Evolutionary conservation across 2,113 vertebrate species (phyloP).

Genomic region (Periophthalmus modestus): DNA sequence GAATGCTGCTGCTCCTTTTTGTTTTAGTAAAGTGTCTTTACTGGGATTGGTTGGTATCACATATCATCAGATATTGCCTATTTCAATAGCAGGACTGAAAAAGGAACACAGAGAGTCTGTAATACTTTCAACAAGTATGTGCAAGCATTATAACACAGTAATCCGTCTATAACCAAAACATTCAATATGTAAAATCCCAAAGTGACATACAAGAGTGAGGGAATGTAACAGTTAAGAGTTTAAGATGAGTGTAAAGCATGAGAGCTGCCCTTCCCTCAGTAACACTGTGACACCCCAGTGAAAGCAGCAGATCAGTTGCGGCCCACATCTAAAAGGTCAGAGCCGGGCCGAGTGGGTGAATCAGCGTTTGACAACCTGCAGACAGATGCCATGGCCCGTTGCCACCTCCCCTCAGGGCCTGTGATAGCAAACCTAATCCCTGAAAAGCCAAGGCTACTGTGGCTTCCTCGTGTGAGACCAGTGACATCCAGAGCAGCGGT

Average conservation of each 20-base stretch:
- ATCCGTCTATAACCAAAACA: too few relatives aligned
- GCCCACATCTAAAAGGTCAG: slow-evolving; percentile 44
- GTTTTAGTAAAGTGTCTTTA: too few relatives aligned
- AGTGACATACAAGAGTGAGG: background rate
- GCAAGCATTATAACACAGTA: too few relatives aligned
- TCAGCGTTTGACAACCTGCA: slow-evolving; percentile 37
- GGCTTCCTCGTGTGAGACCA: slow-evolving; percentile 31
- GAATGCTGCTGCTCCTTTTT: too few relatives aligned
- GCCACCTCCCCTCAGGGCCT: slow-evolving; percentile 28
- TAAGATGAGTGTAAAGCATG: background rate
- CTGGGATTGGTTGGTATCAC: too few relatives aligned
- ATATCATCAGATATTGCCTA: too few relatives aligned
- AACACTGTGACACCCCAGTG: slow-evolving; percentile 29
- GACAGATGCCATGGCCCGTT: slow-evolving; percentile 41
- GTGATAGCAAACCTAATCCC: slow-evolving; percentile 50
- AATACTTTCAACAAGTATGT: too few relatives aligned
- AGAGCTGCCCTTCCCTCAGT: background rate
- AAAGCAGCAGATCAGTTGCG: slow-evolving; percentile 26
- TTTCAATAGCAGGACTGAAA: too few relatives aligned
- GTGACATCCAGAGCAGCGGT: slow-evolving; percentile 15
- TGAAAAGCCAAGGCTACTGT: slow-evolving; percentile 34
- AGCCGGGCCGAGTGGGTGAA: slow-evolving; percentile 30
- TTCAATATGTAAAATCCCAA: background rate
- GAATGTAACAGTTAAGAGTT: background rate
- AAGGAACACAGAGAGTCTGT: background rate